A percentile compares a stretch with the other conserved stretches of the same genome.
phyloP scores from a whole-genome alignment of 2,888 invertebrate genomes.

The Conchocele bisecta region DNA sequence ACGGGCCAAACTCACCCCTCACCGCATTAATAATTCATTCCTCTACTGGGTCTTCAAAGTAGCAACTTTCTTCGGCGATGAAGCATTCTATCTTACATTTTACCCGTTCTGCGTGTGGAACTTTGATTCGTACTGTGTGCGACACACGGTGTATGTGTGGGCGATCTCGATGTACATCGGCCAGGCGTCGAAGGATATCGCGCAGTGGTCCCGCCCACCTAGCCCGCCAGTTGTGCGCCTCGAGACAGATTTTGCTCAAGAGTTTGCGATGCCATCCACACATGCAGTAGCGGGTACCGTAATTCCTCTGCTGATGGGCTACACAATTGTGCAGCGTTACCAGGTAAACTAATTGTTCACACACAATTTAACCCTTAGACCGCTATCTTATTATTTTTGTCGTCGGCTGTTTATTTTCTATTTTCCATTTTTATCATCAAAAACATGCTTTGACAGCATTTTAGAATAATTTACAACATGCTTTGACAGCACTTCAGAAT shows the following conservation, averaged over 20 bases:
- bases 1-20: conserved; percentile 45
- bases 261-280: conserved; percentile 74
- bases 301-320: conserved; percentile 68
- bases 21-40: conserved; percentile 55
- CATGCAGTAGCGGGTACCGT: conserved; percentile 75
- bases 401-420: too few species aligned
- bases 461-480: too few species aligned
- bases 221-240: conserved; percentile 72
- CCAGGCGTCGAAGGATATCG: conserved; percentile 71
- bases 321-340: conserved; percentile 61
- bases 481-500: too few species aligned
- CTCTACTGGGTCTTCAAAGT: conserved; percentile 65
- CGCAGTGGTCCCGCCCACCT: conserved; percentile 71
- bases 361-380: too few species aligned
- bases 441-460: too few species aligned
- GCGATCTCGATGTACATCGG: conserved; percentile 72
- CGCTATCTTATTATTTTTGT: too few species aligned
- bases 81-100: conserved; percentile 68
- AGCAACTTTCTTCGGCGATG: conserved; percentile 73
- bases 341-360: conserved; percentile 68
- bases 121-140: conserved; percentile 61
- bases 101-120: conserved; percentile 73
- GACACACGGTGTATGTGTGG: conserved; percentile 69
- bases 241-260: conserved; percentile 69
- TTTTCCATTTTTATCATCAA: too few species aligned